Evolutionary conservation across 2,797 vertebrate species (phyloP).

Genomic region (Enteromius unitaeniatus): DNA sequence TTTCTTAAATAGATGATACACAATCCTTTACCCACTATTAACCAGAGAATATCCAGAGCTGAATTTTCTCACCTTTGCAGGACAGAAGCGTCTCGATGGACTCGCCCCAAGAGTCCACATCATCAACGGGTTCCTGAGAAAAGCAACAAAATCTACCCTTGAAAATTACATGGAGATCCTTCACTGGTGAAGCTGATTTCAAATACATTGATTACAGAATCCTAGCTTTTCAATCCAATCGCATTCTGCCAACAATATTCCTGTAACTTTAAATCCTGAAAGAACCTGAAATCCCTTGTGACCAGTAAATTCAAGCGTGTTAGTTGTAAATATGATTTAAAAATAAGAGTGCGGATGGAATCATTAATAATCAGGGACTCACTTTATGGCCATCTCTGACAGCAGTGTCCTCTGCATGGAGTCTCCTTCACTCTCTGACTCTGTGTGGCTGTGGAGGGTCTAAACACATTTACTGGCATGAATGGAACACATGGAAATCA

Average conservation of each 20-base stretch:
- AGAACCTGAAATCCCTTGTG: neutral
- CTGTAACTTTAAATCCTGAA: neutral
- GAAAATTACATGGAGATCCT: slow-evolving; percentile 90
- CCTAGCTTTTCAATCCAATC: neutral
- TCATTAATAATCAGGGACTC: slow-evolving; percentile 69
- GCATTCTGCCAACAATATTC: neutral
- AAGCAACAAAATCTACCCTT: slow-evolving; percentile 95
- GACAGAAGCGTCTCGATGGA: slow-evolving; percentile 90
- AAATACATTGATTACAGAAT: slow-evolving; percentile 1
- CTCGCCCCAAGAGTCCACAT: slow-evolving; percentile 84
- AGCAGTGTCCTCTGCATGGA: slow-evolving; percentile 69
- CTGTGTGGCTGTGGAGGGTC: slow-evolving; percentile 76
- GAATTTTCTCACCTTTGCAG: slow-evolving; percentile 86
- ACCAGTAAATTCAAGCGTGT: slow-evolving; percentile 9
- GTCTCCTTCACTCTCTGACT: slow-evolving; percentile 66
- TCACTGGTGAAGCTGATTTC: slow-evolving; percentile 57
- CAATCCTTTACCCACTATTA: too few species aligned
- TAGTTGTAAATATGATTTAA: neutral
- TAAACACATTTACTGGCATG: slow-evolving; percentile 74
- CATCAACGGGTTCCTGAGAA: slow-evolving; percentile 83
- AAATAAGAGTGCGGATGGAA: slow-evolving; percentile 20
- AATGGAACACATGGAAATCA: slow-evolving; percentile 85
- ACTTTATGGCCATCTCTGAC: slow-evolving; percentile 83
- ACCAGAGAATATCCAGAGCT: neutral
- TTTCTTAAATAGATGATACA: neutral